These are phyloP conservation scores for Crotalus tigris DNA, from an alignment of 2,113 vertebrate genomes.

Conservation along the genomic window DNA sequence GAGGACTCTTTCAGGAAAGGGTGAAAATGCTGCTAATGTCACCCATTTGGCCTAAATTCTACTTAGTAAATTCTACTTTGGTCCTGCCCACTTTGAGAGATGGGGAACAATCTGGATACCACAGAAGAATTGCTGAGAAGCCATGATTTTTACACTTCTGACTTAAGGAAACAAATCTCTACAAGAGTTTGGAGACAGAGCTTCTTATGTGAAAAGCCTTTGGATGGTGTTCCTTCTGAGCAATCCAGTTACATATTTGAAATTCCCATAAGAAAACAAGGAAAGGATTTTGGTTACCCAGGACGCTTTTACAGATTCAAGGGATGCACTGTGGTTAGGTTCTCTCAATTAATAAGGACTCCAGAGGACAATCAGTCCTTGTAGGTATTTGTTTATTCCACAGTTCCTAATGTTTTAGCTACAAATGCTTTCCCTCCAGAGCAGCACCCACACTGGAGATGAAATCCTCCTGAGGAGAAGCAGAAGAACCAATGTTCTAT, in stretches of 20 bases:
- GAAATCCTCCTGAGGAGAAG: background rate
- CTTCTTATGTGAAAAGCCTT: background rate
- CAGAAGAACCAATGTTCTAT: background rate
- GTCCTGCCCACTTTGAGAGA: background rate
- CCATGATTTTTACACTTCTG: background rate
- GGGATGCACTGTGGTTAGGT: background rate
- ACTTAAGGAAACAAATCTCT: background rate
- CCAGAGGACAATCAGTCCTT: background rate
- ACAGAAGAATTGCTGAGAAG: background rate
- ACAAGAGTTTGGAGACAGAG: background rate
- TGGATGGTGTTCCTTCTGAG: too few relatives aligned
- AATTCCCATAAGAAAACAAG: background rate
- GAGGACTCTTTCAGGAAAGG: background rate
- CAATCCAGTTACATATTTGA: background rate
- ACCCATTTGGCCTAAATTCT: background rate
- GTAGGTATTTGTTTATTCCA: background rate
- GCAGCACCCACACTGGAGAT: background rate
- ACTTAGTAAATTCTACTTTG: background rate
- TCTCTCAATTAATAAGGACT: constrained; percentile 25
- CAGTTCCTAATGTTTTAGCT: background rate
- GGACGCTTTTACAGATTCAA: background rate
- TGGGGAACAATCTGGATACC: background rate
- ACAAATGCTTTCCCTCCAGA: background rate
- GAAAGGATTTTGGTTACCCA: background rate
- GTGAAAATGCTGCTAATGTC: background rate